These are phyloP conservation scores for Drosophila chauvacae DNA, from an alignment of 1,140 invertebrate species.

Conservation along the genomic window DNA sequence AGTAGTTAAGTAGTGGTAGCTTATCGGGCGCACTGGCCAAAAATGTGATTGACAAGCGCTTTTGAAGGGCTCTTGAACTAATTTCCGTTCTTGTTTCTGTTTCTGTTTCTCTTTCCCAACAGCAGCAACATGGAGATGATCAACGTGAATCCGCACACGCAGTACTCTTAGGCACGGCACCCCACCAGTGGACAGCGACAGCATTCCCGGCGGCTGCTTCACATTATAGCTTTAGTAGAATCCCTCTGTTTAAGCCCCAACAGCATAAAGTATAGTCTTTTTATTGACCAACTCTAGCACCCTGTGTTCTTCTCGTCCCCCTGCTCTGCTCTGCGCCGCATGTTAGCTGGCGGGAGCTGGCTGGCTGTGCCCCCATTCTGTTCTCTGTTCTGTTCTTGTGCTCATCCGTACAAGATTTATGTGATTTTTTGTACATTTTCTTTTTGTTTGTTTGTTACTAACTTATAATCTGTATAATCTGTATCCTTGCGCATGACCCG, in stretches of 20 bases:
- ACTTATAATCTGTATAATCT: constrained; percentile 6
- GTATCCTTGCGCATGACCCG: constrained; percentile 9
- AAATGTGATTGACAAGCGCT: constrained; percentile 19
- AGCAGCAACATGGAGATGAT: constrained; percentile 92
- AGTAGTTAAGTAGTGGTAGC: constrained; percentile 17
- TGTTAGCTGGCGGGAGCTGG: constrained; percentile 4
- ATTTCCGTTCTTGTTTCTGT: constrained; percentile 28
- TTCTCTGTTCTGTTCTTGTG: not conserved
- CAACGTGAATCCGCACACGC: constrained; percentile 91
- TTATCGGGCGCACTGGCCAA: constrained; percentile 22
- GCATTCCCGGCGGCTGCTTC: constrained; percentile 26
- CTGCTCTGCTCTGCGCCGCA: not conserved
- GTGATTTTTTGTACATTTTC: constrained; percentile 7
- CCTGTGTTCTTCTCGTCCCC: constrained; percentile 13
- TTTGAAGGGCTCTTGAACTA: constrained; percentile 10
- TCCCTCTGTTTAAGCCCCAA: constrained; percentile 36
- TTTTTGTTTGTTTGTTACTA: constrained; percentile 9
- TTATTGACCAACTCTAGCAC: constrained; percentile 20
- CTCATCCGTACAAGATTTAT: not conserved
- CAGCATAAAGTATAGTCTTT: constrained; percentile 40
- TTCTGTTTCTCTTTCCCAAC: constrained; percentile 70
- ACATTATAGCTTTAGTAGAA: constrained; percentile 48
- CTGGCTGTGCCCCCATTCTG: constrained; percentile 24
- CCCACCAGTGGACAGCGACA: not conserved
- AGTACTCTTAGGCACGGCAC: constrained; percentile 86